A percentile compares a stretch with the other conserved stretches of the same genome.
phyloP scores from a whole-genome alignment of 1,140 invertebrate genomes.

The Euwallacea fornicatus region DNA sequence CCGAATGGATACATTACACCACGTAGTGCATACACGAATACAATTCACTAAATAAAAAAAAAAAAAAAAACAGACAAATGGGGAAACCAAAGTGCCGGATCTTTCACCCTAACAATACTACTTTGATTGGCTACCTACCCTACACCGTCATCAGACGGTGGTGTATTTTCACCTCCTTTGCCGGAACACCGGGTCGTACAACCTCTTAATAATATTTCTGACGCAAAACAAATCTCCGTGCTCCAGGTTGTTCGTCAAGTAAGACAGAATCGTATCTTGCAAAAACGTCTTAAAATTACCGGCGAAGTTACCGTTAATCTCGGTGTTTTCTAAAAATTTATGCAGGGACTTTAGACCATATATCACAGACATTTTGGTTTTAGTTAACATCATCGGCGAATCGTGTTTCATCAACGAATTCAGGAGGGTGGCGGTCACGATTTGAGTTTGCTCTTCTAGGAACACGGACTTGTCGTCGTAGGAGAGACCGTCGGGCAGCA shows the following conservation, averaged over 20 bases:
- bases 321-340: slow-evolving; percentile 41
- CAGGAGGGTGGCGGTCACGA: slow-evolving; percentile 43
- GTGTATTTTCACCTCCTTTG: slow-evolving; percentile 28
- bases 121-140: neutral
- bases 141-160: slow-evolving; percentile 19
- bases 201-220: slow-evolving; percentile 38
- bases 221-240: slow-evolving; percentile 39
- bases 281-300: slow-evolving; percentile 40
- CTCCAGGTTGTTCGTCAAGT: slow-evolving; percentile 39
- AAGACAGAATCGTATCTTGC: slow-evolving; percentile 39
- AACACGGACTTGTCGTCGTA: slow-evolving; percentile 49
- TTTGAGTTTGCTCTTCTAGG: slow-evolving; percentile 45
- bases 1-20: too few species aligned
- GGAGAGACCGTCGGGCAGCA: slow-evolving; percentile 42
- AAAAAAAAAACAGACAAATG: too few species aligned
- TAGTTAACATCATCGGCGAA: slow-evolving; percentile 40
- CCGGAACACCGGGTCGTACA: slow-evolving; percentile 40
- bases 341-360: slow-evolving; percentile 42
- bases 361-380: slow-evolving; percentile 44
- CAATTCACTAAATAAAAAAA: too few species aligned
- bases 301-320: slow-evolving; percentile 40
- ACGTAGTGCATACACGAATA: too few species aligned
- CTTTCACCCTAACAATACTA: too few species aligned
- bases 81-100: too few species aligned
- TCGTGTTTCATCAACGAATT: slow-evolving; percentile 40